Base-by-base conservation (phyloP, 1,140 invertebrate genomes). In the Notospermus geniculatus region DNA sequence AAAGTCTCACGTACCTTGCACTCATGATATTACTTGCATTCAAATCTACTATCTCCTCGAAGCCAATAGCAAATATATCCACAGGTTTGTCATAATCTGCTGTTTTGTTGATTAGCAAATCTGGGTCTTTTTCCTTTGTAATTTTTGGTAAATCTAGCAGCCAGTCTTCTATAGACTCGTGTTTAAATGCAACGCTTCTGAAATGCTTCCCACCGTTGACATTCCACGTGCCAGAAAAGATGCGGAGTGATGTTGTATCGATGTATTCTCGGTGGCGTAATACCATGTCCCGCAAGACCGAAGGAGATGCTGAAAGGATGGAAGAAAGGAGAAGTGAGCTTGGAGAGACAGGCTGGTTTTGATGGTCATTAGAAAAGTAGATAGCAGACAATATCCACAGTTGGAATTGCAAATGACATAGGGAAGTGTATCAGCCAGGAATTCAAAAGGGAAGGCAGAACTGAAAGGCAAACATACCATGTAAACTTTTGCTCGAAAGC, bases 141-240 rank as follows among this genome's bases (percentile, higher is more conserved):
- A 74, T 70, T 56, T 74, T 73, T 23, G 71, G 69, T 52, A 80
- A 68, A 80, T 98, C 94, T 13, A 98, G 82, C 7, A 99, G 82
- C 97, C 96, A 99, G 82, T 98, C 93, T 19, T 91, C 87, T 45
- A 99, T 78, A 0, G 93, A 92, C 1, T 93, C 86, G 80, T 98
- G 74, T 82, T 96, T 97, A 74, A 96, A 97, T 15, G 92, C 95
- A 53, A 99, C 88, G 80, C 93, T 97, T 65, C 95, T 87, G 74
- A 98, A 98, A 83, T 97, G 94, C 81, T 97, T 98, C 25, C 97
- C 97, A 36, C 97, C 97, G 83, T 99, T 99, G 0, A 99, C 97
- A 82, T 99, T 99, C 80, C 98, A 99, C 1, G 97, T 99, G 13
- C 93, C 96, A 54, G 97, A 88, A 57, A 90, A 89, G 2, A 99